Evolutionary conservation across 2,797 vertebrate species (phyloP).

Genomic region (Brachymystax lenok): DNA sequence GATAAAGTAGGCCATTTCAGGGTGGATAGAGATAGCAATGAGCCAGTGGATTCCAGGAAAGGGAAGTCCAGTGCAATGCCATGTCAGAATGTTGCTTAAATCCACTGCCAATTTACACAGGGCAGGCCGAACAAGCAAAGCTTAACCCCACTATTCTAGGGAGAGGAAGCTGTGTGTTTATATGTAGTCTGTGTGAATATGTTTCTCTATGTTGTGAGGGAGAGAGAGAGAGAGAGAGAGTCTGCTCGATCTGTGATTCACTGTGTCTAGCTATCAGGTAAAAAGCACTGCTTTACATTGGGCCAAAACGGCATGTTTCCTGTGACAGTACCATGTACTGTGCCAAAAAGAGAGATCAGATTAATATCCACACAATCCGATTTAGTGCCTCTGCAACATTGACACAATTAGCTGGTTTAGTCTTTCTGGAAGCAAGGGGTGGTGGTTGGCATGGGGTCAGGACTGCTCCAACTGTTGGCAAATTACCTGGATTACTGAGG

Average conservation of each 20-base stretch:
- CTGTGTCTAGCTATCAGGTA: background rate
- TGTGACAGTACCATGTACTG: slow-evolving; percentile 18
- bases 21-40: background rate
- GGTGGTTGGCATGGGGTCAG: slow-evolving; percentile 25
- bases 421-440: slow-evolving; percentile 18
- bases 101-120: slow-evolving; percentile 18
- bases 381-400: slow-evolving; percentile 36
- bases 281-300: background rate
- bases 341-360: slow-evolving; percentile 38
- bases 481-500: slow-evolving; percentile 48
- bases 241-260: background rate
- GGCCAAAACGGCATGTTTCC: slow-evolving; percentile 40
- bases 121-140: background rate
- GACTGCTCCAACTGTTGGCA: slow-evolving; percentile 28
- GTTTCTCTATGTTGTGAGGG: background rate
- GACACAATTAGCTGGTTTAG: slow-evolving; percentile 47
- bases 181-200: background rate
- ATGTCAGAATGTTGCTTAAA: slow-evolving; percentile 9
- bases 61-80: background rate
- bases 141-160: background rate
- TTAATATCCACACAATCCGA: slow-evolving; percentile 41
- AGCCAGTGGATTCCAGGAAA: slow-evolving; percentile 11
- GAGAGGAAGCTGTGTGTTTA: background rate
- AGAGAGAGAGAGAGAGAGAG: background rate
- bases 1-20: slow-evolving; percentile 16